Conservation (phyloP, 1,140 invertebrate genomes). For the Chrysomallon squamiferum region DNA sequence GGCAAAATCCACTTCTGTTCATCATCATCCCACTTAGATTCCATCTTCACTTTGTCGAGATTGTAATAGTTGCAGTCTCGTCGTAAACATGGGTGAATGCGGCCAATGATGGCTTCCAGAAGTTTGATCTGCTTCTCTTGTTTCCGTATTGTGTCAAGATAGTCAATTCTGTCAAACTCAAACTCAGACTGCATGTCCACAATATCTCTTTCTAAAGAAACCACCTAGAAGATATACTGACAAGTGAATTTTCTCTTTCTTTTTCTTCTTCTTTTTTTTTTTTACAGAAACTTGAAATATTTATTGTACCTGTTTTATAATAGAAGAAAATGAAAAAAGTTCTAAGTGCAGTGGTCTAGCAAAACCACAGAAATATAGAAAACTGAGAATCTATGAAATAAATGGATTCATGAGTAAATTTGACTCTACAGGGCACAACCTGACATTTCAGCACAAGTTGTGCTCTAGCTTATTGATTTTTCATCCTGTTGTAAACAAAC, state of each 20-base stretch:
- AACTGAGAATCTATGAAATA: no score
- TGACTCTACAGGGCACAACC: no score
- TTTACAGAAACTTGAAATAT: no score
- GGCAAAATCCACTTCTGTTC: constrained; percentile 77
- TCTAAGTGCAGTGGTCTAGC: no score
- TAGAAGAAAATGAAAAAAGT: no score
- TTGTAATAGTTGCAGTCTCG: constrained; percentile 76
- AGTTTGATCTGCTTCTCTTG: constrained; percentile 79
- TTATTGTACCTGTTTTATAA: no score
- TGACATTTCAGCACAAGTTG: no score
- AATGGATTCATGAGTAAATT: no score
- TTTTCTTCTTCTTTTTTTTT: no score
- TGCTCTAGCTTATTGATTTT: no score
- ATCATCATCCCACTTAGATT: constrained; percentile 81
- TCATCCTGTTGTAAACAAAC: no score
- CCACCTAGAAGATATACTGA: constrained; percentile 30
- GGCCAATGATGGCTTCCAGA: constrained; percentile 71
- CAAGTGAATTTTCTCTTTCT: neutral
- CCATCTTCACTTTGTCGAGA: constrained; percentile 69
- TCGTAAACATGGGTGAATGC: constrained; percentile 75
- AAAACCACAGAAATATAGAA: no score
- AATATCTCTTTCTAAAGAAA: constrained; percentile 71
- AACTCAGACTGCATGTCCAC: constrained; percentile 83
- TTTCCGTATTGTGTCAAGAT: constrained; percentile 82
- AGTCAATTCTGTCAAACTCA: constrained; percentile 82